These are phyloP conservation scores for Dasyornis broadbenti DNA, from an alignment of 2,113 vertebrate genomes.

Conservation along the genomic window DNA sequence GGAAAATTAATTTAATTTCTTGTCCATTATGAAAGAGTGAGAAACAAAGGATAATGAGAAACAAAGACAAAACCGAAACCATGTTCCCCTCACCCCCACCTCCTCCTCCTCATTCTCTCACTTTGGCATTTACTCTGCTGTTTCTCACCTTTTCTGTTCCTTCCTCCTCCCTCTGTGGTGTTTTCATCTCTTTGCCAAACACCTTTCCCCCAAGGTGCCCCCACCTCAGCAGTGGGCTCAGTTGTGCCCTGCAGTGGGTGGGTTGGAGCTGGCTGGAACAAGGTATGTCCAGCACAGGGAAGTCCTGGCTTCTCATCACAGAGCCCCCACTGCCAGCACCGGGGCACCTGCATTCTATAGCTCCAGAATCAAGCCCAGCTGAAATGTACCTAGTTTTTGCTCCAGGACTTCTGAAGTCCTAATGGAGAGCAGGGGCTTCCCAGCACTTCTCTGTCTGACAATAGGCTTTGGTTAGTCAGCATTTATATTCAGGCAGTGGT, in stretches of 20 bases:
- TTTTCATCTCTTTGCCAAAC: not conserved
- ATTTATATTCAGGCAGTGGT: not conserved
- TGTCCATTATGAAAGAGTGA: not conserved
- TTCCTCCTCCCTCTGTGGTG: not conserved
- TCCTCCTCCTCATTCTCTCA: not conserved
- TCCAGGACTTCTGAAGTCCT: not conserved
- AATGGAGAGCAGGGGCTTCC: not conserved
- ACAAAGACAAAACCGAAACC: not conserved
- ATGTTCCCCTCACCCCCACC: not conserved
- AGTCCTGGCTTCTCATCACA: not conserved
- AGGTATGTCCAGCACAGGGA: not conserved
- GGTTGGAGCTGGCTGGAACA: not conserved
- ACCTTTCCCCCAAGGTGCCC: rapidly evolving
- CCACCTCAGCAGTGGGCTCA: not conserved
- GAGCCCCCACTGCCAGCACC: rapidly evolving
- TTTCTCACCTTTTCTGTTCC: not conserved
- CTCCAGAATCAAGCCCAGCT: not conserved
- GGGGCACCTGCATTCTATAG: too few relatives aligned
- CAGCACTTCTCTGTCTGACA: not conserved
- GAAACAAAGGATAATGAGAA: not conserved
- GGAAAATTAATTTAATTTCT: not conserved
- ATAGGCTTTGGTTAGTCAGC: not conserved
- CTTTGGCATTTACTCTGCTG: not conserved
- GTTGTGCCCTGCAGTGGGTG: not conserved
- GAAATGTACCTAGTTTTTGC: not conserved